These are phyloP conservation scores for Brachylomia viminalis DNA, from an alignment of 2,888 invertebrate genomes.

Conservation along the genomic window DNA sequence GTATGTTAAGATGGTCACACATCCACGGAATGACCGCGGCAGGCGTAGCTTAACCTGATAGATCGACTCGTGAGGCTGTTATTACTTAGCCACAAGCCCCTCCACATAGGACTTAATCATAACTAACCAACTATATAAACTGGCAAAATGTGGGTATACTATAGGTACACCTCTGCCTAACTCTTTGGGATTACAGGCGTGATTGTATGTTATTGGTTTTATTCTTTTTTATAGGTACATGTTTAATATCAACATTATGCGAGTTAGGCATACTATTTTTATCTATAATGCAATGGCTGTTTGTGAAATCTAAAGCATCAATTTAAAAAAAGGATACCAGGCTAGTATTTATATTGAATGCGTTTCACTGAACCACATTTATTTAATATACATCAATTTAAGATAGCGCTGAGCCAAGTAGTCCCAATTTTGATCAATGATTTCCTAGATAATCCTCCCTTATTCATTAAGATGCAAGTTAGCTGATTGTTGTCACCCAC, in stretches of 20 bases:
- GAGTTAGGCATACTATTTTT: not conserved
- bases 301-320: not conserved
- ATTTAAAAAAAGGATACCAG: not conserved
- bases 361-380: not conserved
- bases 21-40: no score
- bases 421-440: not conserved
- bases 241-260: not conserved
- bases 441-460: not conserved
- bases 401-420: not conserved
- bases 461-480: not conserved
- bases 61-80: no score
- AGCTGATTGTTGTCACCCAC: not conserved
- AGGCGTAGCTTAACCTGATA: no score
- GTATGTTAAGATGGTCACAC: no score
- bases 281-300: not conserved
- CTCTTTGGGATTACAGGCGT: accelerated
- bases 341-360: not conserved
- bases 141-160: not conserved
- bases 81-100: no score
- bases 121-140: no score
- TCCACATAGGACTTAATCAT: no score
- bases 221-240: not conserved
- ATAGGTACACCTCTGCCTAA: not conserved
- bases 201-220: not conserved
- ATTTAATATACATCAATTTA: not conserved